Evolutionary conservation across 1,140 invertebrate genomes (phyloP), one percentile per base, ranked within the genome.

Genomic region (Saccostrea glomerata): DNA sequence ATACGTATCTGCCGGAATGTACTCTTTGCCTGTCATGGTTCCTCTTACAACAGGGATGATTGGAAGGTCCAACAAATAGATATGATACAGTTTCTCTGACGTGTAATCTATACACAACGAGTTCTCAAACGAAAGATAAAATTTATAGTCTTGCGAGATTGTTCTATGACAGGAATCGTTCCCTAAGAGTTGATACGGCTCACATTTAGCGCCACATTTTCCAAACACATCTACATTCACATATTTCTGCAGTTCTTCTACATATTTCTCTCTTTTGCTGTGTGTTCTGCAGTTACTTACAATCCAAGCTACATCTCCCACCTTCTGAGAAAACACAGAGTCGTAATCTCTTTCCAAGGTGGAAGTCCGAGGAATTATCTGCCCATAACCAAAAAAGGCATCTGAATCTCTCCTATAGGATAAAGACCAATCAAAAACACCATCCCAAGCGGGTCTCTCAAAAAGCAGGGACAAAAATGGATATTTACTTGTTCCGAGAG

Each of bases 101-200:
- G 99, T 98, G 94, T 99, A 99, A 95, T 99, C 98, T 82, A 97
- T 96, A 94, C 98, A 99, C 92, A 99, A 98, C 0, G 98, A 98
- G 95, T 99, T 99, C 95, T 96, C 95, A 87, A 96, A 95, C 12
- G 95, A 89, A 12, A 96, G 86, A 87, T 96, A 96, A 84, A 94
- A 94, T 84, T 94, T 94, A 86, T 94, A 94, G 58, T 92, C 86
- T 2, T 82, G 86, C 15, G 85, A 70, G n/a, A 94, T 47, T 70
- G 89, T 89, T 47, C 86, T 54, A 0, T 89, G 83, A 85, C 92
- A 92, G 17, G 86, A 25, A 1, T n/a, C 56, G 17, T 85, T 87
- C 9, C 87, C 88, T n/a, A 86, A n/a, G 13, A 63, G 20, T 4
- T 85, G 30, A 40, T 54, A 87, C 66, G 90, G 77, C 85, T 82